A percentile compares a stretch with the other conserved stretches of the same genome.
Conservation (phyloP, 2,888 invertebrate species). For the Holacanthella duospinosa region DNA sequence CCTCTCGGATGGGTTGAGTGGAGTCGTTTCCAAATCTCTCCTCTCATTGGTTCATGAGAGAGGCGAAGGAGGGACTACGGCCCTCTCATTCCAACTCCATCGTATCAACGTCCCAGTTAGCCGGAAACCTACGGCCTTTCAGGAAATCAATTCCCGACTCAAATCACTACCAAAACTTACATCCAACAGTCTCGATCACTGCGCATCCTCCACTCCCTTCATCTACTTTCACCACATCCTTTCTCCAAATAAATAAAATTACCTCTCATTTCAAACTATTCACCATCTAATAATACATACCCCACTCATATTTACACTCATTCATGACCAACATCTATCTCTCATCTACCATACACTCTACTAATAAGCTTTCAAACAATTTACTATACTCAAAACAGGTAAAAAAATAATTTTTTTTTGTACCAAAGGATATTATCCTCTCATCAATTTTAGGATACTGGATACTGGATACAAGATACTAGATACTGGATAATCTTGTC, state of each 20-base stretch:
- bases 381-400: no score
- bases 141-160: constrained; percentile 34
- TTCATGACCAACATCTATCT: no score
- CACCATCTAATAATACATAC: not conserved
- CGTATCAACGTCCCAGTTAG: constrained; percentile 11
- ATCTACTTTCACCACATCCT: constrained; percentile 19
- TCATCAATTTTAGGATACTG: no score
- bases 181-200: constrained; percentile 19
- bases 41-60: not conserved
- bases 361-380: no score
- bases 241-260: constrained; percentile 6
- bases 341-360: no score
- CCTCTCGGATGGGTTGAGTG: not conserved
- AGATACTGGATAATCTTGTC: no score
- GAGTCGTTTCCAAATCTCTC: not conserved
- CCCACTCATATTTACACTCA: not conserved
- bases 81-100: not conserved
- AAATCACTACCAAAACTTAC: constrained; percentile 8
- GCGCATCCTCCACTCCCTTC: constrained; percentile 19
- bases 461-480: no score
- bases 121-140: constrained; percentile 29
- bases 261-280: not conserved
- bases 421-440: no score
- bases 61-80: not conserved
- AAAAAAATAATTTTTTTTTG: no score